Conservation (phyloP, 2,797 vertebrate species). For the Psittacula derbiana region DNA sequence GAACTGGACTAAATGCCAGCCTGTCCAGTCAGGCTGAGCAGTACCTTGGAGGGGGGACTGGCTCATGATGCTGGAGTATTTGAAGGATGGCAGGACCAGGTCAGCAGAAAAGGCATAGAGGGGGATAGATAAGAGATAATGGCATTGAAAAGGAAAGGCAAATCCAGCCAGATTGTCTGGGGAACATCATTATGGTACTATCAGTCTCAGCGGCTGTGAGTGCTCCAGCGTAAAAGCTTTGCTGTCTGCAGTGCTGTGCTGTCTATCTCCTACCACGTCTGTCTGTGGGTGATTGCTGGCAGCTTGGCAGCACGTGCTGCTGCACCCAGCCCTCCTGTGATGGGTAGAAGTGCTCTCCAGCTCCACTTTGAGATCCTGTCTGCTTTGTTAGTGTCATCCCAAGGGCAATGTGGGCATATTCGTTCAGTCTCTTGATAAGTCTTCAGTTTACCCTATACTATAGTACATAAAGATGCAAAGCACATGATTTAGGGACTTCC, state of each 20-base stretch:
- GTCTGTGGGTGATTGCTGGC: neutral
- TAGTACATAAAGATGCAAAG: neutral
- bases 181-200: neutral
- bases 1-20: neutral
- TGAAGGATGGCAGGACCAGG: neutral
- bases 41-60: fast-evolving
- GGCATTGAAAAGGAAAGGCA: neutral
- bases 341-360: fast-evolving
- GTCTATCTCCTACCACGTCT: neutral
- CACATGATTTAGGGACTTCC: neutral
- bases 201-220: neutral
- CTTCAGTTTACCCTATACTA: neutral
- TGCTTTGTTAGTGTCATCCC: neutral
- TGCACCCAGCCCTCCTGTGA: neutral
- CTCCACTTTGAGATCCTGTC: neutral
- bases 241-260: neutral
- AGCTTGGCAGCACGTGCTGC: neutral
- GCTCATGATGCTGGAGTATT: neutral
- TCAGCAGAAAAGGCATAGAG: neutral
- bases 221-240: neutral
- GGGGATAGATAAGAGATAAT: fast-evolving
- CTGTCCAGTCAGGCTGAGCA: neutral
- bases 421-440: neutral
- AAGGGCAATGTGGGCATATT: fast-evolving
- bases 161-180: neutral